A percentile compares a stretch with the other conserved stretches of the same genome.
phyloP scores from a whole-genome alignment of 2,888 invertebrate genomes.

The Lasioglossum calceatum region DNA sequence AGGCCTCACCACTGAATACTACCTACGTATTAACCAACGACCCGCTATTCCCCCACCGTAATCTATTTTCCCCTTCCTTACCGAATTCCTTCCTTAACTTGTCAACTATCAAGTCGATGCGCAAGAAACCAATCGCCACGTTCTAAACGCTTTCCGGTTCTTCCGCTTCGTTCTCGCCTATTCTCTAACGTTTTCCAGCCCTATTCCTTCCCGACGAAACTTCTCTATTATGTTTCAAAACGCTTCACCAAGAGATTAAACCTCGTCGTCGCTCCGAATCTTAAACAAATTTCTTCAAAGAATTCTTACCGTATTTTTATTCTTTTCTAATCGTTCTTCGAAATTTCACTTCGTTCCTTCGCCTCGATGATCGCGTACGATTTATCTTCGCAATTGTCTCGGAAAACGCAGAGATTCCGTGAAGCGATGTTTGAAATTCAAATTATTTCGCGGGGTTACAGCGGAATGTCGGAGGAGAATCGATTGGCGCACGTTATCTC shows the following conservation, averaged over 20 bases:
- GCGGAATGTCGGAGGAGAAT: not conserved
- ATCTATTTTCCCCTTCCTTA: conserved; percentile 53
- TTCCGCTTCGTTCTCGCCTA: not conserved
- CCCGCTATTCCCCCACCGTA: conserved; percentile 71
- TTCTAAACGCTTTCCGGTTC: conserved; percentile 30
- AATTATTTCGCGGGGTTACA: conserved; percentile 15
- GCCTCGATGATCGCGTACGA: not conserved
- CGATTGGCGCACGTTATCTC: conserved; percentile 12
- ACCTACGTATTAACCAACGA: conserved; percentile 67
- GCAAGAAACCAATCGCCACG: conserved; percentile 29
- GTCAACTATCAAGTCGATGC: conserved; percentile 45
- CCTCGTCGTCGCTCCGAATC: not conserved
- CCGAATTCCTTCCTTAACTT: conserved; percentile 50
- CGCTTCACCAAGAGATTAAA: not conserved
- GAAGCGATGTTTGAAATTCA: conserved; percentile 11
- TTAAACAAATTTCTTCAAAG: not conserved
- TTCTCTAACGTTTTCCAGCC: not conserved
- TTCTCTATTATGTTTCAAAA: not conserved
- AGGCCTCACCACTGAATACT: conserved; percentile 77
- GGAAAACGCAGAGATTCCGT: not conserved
- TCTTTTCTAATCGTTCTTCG: not conserved
- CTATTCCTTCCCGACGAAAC: not conserved
- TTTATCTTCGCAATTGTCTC: not conserved
- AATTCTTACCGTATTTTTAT: not conserved
- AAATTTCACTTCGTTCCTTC: not conserved